A percentile compares a stretch with the other conserved stretches of the same genome.
Conservation (phyloP, 2,113 vertebrate species). For the Burhinus oedicnemus region DNA sequence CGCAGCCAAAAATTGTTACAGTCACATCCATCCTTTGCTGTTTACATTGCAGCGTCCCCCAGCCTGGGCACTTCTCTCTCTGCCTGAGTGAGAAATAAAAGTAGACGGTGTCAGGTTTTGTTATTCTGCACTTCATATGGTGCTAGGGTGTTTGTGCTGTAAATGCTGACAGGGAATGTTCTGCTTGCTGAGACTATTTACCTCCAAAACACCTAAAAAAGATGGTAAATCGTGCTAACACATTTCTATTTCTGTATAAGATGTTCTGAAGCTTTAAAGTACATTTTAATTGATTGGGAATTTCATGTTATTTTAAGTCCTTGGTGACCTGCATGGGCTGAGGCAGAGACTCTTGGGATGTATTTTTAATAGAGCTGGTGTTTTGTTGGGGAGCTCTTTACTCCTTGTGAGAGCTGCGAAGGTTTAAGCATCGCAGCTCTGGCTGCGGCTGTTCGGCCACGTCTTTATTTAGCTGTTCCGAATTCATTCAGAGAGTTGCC, state of each 20-base stretch:
- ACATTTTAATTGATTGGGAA: not conserved
- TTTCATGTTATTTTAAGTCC: not conserved
- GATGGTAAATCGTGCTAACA: not conserved
- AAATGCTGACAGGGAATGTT: not conserved
- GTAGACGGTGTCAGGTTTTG: rapidly evolving
- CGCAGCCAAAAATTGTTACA: not conserved
- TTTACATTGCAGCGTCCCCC: rapidly evolving
- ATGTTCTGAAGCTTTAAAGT: not conserved
- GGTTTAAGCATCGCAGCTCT: not conserved
- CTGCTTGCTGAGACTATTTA: not conserved
- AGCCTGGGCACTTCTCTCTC: not conserved
- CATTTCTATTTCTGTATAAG: not conserved
- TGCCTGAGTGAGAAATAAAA: not conserved
- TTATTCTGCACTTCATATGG: not conserved
- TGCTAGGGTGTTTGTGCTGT: not conserved
- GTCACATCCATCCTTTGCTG: not conserved
- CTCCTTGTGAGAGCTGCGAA: not conserved
- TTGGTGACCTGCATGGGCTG: not conserved
- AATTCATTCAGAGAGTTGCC: not conserved
- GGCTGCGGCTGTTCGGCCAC: not conserved
- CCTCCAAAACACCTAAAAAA: not conserved
- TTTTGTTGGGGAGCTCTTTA: not conserved
- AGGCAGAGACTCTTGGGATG: not conserved
- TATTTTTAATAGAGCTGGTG: not conserved
- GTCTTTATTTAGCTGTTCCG: not conserved